Evolutionary conservation across 1,140 invertebrate genomes (phyloP), one percentile per base, ranked within the genome.

Genomic region (Goniozus legneri): DNA sequence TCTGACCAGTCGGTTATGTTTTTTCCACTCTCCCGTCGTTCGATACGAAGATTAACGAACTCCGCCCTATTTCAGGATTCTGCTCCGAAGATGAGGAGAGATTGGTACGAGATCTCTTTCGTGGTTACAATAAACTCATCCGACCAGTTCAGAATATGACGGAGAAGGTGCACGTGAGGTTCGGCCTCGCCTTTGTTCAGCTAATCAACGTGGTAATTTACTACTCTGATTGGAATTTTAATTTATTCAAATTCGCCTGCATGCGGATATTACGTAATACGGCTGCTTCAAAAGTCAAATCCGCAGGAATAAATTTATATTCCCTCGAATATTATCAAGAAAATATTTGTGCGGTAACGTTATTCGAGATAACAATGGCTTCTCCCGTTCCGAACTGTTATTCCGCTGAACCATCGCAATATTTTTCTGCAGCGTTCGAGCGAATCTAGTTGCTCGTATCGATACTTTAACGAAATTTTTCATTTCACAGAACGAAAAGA

Each of bases 91-190:
- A 95, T 83, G 95, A 97, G 76, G 94, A 97, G 76, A 83, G 91
- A 60, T 78, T 99, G 64, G 93, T 99, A 39, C 83, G 93, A 56
- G 93, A 98, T 79, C 82, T 99, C 40, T 98, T 99, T 79, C 85
- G 92, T 64, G 95, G 95, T 52, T 99, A 99, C 83, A 99, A 99
- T 79, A 96, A 97, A 70, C 85, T 99, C 35, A 98, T 99, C 71
- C 84, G 97, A 64, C 97, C 97, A 24, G 97, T 99, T 47, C 87
- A 92, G 75, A 95, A 97, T 73, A 95, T 96, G 85, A 97, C 92
- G 57, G 89, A 97, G 76, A 96, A 94, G 72, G 91, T 99, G 47
- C 88, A 92, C 73, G 94, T 99, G 50, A 82, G 88, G 65, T 98
- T 99, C 77, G 94, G 93, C 50, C 82, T 99, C 40, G 95, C 95